These are phyloP conservation scores for Aleiodes alternator DNA, from an alignment of 2,888 invertebrate species.

Conservation along the genomic window DNA sequence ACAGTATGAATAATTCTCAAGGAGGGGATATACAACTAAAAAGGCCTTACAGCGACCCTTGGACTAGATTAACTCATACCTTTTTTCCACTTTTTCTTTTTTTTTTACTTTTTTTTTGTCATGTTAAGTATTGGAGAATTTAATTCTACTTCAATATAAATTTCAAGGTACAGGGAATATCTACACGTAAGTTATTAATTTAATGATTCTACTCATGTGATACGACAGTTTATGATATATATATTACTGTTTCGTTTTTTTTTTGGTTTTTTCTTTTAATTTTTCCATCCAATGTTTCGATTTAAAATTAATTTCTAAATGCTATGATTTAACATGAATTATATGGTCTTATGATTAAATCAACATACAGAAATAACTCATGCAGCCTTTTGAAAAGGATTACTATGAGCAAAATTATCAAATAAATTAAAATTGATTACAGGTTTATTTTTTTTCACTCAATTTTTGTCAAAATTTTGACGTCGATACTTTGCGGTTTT, in stretches of 20 bases:
- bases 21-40: slow-evolving; percentile 42
- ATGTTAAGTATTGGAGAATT: slow-evolving; percentile 50
- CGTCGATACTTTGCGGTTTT: slow-evolving; percentile 30
- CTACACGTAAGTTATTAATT: slow-evolving; percentile 65
- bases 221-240: slow-evolving; percentile 56
- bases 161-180: slow-evolving; percentile 73
- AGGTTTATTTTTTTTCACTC: slow-evolving; percentile 1
- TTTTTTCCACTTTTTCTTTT: slow-evolving; percentile 24
- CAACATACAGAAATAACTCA: slow-evolving; percentile 56
- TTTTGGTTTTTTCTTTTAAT: slow-evolving; percentile 41
- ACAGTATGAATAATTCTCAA: slow-evolving; percentile 17
- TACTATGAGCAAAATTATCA: slow-evolving; percentile 58
- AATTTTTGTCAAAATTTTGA: slow-evolving; percentile 1
- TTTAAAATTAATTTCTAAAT: slow-evolving; percentile 49
- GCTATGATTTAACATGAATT: slow-evolving; percentile 61
- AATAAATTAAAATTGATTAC: slow-evolving; percentile 12
- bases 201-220: slow-evolving; percentile 58
- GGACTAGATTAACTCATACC: slow-evolving; percentile 47
- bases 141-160: slow-evolving; percentile 68
- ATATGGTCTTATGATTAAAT: slow-evolving; percentile 63
- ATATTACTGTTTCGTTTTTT: slow-evolving; percentile 31
- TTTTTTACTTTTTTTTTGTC: slow-evolving; percentile 2
- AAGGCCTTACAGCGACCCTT: slow-evolving; percentile 49
- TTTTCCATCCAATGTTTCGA: background rate
- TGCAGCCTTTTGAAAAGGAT: slow-evolving; percentile 55